Percentiles rank a stretch among this genome's conserved stretches.
Conservation (phyloP, 2,888 invertebrate species). For the Reticulitermes lucifugus region DNA sequence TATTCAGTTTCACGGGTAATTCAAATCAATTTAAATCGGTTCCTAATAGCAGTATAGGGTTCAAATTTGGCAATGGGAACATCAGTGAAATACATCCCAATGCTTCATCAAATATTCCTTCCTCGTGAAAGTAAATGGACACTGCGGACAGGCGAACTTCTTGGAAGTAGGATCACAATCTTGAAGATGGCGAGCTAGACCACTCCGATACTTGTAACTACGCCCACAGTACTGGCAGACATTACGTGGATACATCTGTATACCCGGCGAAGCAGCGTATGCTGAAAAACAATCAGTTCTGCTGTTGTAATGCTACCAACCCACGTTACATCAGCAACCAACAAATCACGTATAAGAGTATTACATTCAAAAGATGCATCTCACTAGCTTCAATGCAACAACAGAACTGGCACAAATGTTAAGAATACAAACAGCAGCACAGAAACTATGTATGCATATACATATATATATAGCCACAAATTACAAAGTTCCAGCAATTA, state of each 20-base stretch:
- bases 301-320: slow-evolving; percentile 10
- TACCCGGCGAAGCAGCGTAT: slow-evolving; percentile 17
- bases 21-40: no score
- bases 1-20: no score
- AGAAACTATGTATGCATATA: no score
- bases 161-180: slow-evolving; percentile 54
- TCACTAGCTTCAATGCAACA: not conserved
- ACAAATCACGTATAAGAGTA: not conserved
- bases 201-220: slow-evolving; percentile 59
- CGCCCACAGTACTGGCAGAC: slow-evolving; percentile 57
- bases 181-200: slow-evolving; percentile 61
- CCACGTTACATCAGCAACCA: not conserved
- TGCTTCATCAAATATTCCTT: slow-evolving; percentile 39
- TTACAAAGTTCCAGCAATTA: no score
- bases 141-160: slow-evolving; percentile 41
- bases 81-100: slow-evolving; percentile 28
- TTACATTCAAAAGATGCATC: not conserved
- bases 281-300: slow-evolving; percentile 42
- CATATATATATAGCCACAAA: no score
- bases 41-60: no score
- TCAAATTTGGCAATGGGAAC: not conserved
- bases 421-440: not conserved
- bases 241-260: slow-evolving; percentile 43
- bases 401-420: not conserved
- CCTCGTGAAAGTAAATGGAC: slow-evolving; percentile 25